Conservation (phyloP, 2,797 vertebrate species). For the Microhierax caerulescens region DNA sequence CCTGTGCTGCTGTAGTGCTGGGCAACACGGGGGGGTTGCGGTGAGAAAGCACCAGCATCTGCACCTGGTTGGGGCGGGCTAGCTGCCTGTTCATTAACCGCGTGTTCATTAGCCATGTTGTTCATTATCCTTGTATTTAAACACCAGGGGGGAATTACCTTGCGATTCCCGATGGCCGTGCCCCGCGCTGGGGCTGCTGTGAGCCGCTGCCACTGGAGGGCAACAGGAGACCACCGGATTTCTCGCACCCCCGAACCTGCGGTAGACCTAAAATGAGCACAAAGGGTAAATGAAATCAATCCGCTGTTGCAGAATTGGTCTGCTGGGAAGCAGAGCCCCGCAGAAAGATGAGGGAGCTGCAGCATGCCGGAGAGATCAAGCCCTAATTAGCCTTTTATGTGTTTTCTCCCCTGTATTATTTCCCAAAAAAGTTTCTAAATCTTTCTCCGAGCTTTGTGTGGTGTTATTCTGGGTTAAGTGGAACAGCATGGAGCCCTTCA, state of each 20-base stretch:
- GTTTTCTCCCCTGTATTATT: not conserved
- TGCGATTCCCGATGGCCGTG: no score
- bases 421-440: not conserved
- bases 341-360: not conserved
- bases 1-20: rapidly evolving
- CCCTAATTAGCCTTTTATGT: not conserved
- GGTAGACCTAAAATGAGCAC: not conserved
- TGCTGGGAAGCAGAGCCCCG: not conserved
- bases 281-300: not conserved
- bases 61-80: rapidly evolving
- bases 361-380: not conserved
- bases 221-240: not conserved
- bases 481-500: not conserved
- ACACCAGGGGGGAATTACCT: not conserved
- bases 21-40: not conserved
- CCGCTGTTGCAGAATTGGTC: not conserved
- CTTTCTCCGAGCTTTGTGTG: not conserved
- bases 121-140: not conserved
- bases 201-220: not conserved
- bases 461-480: not conserved
- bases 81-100: rapidly evolving
- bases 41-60: not conserved
- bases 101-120: rapidly evolving
- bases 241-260: not conserved
- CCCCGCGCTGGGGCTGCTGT: not conserved